Conservation (phyloP, 2,113 vertebrate genomes). For the Solenodon paradoxus region DNA sequence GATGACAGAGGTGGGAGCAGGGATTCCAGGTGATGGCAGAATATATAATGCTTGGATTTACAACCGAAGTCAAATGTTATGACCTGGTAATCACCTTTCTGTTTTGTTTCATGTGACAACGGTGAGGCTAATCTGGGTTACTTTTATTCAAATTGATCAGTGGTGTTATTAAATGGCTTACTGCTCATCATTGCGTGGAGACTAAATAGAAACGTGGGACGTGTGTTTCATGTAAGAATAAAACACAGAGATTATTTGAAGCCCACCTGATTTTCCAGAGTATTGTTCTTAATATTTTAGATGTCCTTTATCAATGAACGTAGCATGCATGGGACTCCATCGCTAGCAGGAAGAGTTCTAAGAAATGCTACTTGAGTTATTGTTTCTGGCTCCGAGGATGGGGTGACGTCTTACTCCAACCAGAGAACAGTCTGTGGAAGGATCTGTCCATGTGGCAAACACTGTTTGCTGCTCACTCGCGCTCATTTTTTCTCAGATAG, state of each 20-base stretch:
- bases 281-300: background rate
- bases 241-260: background rate
- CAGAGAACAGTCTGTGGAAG: background rate
- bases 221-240: background rate
- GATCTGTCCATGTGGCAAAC: background rate
- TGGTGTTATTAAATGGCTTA: background rate
- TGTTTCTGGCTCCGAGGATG: background rate
- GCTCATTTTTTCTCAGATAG: conserved; percentile 19
- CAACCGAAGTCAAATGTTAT: background rate
- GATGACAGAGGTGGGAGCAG: background rate
- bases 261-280: background rate
- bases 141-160: background rate
- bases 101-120: background rate
- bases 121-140: background rate
- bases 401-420: background rate
- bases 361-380: background rate
- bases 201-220: background rate
- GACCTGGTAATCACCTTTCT: background rate
- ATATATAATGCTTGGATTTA: background rate
- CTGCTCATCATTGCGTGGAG: background rate
- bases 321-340: no score
- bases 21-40: background rate
- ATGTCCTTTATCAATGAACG: background rate
- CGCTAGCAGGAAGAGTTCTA: background rate
- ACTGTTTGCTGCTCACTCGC: background rate